Evolutionary conservation across 2,888 invertebrate genomes (phyloP).

Genomic region (Xanthia togata): DNA sequence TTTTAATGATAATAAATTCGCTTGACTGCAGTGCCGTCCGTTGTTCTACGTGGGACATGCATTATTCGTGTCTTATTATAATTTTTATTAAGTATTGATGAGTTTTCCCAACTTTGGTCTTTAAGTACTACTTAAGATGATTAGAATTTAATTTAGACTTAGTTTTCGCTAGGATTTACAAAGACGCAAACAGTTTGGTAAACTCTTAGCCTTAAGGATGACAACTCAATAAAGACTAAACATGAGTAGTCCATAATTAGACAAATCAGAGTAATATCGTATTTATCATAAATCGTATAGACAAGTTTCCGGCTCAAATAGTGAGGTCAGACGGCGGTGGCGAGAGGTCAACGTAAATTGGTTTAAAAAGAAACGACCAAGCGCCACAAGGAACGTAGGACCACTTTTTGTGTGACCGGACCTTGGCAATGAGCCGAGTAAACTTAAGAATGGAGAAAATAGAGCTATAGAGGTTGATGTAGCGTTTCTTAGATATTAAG

Average conservation of each 20-base stretch:
- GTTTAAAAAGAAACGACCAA: constrained; percentile 4
- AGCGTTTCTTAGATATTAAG: neutral
- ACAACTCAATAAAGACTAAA: neutral
- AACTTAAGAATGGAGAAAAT: constrained; percentile 1
- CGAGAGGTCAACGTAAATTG: constrained; percentile 40
- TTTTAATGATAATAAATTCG: constrained; percentile 89
- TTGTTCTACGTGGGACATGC: constrained; percentile 71
- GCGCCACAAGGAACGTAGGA: neutral
- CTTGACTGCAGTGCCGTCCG: constrained; percentile 76
- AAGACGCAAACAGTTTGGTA: neutral
- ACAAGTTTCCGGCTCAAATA: constrained; percentile 18
- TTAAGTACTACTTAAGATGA: neutral
- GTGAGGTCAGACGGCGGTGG: constrained; percentile 2
- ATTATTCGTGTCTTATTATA: constrained; percentile 65
- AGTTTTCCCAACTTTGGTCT: neutral
- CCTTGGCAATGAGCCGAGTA: constrained; percentile 20
- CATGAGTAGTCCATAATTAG: neutral
- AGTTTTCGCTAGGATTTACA: neutral
- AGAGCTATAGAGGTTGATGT: neutral
- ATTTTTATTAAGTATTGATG: constrained; percentile 25
- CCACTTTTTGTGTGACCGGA: constrained; percentile 10
- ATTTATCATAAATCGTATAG: constrained; percentile 5
- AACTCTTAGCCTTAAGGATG: neutral
- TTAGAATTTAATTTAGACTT: neutral
- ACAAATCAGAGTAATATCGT: neutral